phyloP scores from a whole-genome alignment of 2,797 vertebrate species.

The Adrianichthys oophorus region DNA sequence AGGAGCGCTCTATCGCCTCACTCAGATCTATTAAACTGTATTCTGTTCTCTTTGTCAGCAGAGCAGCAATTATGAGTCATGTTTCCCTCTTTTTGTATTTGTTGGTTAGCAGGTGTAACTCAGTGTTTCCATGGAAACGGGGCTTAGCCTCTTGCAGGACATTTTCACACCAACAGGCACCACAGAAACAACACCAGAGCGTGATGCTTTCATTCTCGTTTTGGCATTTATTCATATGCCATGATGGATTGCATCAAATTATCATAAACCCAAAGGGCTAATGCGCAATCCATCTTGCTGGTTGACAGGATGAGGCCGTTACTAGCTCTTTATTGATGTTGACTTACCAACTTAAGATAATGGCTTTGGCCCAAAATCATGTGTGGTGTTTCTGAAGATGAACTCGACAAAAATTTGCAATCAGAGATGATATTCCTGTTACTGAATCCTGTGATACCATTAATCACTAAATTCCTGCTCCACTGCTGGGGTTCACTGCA shows the following conservation, averaged over 20 bases:
- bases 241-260: slow-evolving; percentile 45
- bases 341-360: slow-evolving; percentile 20
- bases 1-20: no score
- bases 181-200: slow-evolving; percentile 1
- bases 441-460: slow-evolving; percentile 33
- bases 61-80: slow-evolving; percentile 2
- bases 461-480: slow-evolving; percentile 18
- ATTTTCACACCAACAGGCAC: not conserved
- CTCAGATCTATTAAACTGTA: not conserved
- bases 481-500: slow-evolving; percentile 10
- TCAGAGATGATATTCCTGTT: slow-evolving; percentile 38
- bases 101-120: slow-evolving; percentile 1
- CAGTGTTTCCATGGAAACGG: slow-evolving; percentile 4
- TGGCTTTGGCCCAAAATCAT: slow-evolving; percentile 17
- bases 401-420: slow-evolving; percentile 37
- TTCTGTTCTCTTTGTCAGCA: slow-evolving; percentile 2
- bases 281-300: slow-evolving; percentile 35
- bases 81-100: not conserved
- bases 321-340: slow-evolving; percentile 23
- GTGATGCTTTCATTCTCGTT: slow-evolving; percentile 17
- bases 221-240: slow-evolving; percentile 34
- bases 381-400: slow-evolving; percentile 15
- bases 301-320: slow-evolving; percentile 30
- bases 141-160: not conserved
- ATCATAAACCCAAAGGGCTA: slow-evolving; percentile 48